Evolutionary conservation across 2,797 vertebrate genomes (phyloP).

Genomic region (Smutsia temminckii): DNA sequence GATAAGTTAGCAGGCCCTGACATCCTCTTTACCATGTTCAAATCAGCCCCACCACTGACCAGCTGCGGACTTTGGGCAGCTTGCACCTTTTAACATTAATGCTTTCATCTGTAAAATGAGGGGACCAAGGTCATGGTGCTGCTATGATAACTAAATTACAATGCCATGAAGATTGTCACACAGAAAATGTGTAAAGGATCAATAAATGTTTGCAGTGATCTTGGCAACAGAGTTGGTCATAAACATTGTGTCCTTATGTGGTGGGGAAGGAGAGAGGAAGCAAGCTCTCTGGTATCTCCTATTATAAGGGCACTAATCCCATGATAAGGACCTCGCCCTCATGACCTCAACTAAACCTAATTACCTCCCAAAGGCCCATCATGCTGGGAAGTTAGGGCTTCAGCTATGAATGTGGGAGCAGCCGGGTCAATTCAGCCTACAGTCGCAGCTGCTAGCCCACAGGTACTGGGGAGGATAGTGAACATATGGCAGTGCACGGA

Average conservation of each 20-base stretch:
- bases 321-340: neutral
- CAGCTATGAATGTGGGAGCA: neutral
- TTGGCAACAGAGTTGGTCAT: neutral
- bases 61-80: neutral
- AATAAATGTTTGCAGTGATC: rapidly evolving
- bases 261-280: too few species aligned
- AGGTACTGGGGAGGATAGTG: neutral
- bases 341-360: neutral
- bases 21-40: neutral
- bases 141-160: neutral
- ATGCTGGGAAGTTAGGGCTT: neutral
- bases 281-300: neutral
- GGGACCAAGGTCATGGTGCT: too few species aligned
- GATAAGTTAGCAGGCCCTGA: neutral
- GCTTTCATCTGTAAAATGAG: neutral
- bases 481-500: neutral
- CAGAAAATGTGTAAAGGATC: neutral
- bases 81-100: neutral
- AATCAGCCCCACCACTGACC: neutral
- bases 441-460: neutral
- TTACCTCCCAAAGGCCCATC: neutral
- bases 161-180: neutral
- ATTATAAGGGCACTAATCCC: neutral
- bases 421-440: neutral
- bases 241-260: neutral